Evolutionary conservation across 2,888 invertebrate genomes (phyloP).

Genomic region (Dascillus cervinus): DNA sequence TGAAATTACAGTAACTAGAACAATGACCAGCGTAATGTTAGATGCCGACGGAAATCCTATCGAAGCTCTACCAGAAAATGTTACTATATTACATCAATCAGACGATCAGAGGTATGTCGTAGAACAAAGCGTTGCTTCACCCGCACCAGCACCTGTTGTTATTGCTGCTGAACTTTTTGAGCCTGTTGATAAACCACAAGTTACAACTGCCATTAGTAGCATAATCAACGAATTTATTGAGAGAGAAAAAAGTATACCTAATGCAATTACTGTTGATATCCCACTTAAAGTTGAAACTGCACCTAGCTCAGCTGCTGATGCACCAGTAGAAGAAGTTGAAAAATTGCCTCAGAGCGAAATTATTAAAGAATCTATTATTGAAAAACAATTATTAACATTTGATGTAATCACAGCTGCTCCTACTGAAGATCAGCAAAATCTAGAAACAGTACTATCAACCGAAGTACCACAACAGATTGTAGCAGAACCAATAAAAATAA

Average conservation of each 20-base stretch:
- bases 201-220: slow-evolving; percentile 12
- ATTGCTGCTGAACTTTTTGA: no score
- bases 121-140: slow-evolving; percentile 30
- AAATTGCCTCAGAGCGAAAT: neutral
- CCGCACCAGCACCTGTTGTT: slow-evolving; percentile 25
- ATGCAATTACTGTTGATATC: slow-evolving; percentile 13
- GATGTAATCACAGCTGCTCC: slow-evolving; percentile 3
- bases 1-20: slow-evolving; percentile 20
- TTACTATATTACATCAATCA: slow-evolving; percentile 16
- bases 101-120: slow-evolving; percentile 38
- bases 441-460: slow-evolving; percentile 5
- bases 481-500: neutral
- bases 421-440: slow-evolving; percentile 2
- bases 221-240: slow-evolving; percentile 13
- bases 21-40: slow-evolving; percentile 23
- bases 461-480: neutral
- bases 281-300: slow-evolving; percentile 30
- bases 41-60: slow-evolving; percentile 24
- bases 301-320: slow-evolving; percentile 25
- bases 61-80: slow-evolving; percentile 16
- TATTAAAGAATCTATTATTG: neutral
- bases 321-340: slow-evolving; percentile 4
- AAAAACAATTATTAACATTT: no score
- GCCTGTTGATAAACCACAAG: slow-evolving; percentile 17
- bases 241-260: slow-evolving; percentile 16